Evolutionary conservation across 2,888 invertebrate genomes (phyloP).

Genomic region (Aromia moschata): DNA sequence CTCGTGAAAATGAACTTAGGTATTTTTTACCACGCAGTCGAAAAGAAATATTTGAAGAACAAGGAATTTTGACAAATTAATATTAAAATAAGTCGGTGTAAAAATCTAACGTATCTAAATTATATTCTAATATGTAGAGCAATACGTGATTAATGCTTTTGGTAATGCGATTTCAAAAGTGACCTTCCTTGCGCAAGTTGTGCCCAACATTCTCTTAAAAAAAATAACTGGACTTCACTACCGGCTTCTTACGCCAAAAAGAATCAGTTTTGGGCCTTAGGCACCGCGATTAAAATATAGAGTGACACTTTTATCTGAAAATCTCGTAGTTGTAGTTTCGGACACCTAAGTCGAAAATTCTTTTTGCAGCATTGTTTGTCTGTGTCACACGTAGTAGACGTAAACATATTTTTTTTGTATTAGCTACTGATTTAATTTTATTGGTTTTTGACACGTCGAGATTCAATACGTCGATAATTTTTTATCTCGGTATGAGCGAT

Average conservation of each 20-base stretch:
- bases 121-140: too few relatives aligned
- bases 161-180: too few relatives aligned
- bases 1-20: too few relatives aligned
- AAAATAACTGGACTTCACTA: background rate
- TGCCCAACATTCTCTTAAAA: too few relatives aligned
- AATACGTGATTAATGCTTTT: too few relatives aligned
- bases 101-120: too few relatives aligned
- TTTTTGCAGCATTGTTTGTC: conserved; percentile 9
- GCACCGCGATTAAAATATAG: background rate
- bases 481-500: background rate
- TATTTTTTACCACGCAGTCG: too few relatives aligned
- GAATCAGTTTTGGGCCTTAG: background rate
- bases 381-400: background rate
- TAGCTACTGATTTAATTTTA: conserved; percentile 3
- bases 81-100: too few relatives aligned
- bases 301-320: conserved; percentile 6
- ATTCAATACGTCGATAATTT: conserved; percentile 4
- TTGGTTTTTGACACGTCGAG: conserved; percentile 1
- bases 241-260: background rate
- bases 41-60: too few relatives aligned
- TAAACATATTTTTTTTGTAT: conserved; percentile 7
- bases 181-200: background rate
- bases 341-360: conserved; percentile 8
- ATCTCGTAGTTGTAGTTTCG: conserved; percentile 6
- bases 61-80: too few relatives aligned